Conservation (phyloP, 1,140 invertebrate genomes). For the Heterodera schachtii region DNA sequence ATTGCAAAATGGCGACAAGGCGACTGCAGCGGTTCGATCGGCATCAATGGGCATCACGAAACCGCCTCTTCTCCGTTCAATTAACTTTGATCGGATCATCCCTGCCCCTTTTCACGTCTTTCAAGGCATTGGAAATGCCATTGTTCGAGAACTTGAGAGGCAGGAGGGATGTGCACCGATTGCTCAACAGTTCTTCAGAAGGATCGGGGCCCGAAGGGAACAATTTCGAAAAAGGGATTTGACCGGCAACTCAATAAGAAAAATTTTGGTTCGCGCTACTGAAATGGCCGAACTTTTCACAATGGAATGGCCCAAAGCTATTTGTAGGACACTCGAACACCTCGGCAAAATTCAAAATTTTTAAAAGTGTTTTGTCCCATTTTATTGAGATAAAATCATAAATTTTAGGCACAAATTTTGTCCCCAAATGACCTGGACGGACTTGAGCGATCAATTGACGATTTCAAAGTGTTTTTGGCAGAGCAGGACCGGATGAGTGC, state of each 20-base stretch:
- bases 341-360: neutral
- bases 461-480: neutral
- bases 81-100: neutral
- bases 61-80: neutral
- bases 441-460: neutral
- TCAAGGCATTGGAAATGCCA: neutral
- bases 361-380: neutral
- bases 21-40: neutral
- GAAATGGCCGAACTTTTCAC: neutral
- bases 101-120: neutral
- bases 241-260: neutral
- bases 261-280: neutral
- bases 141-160: neutral
- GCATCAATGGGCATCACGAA: neutral
- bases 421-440: neutral
- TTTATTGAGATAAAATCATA: neutral
- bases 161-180: neutral
- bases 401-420: neutral
- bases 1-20: neutral
- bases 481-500: neutral
- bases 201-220: neutral
- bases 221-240: neutral
- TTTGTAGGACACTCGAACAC: neutral
- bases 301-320: too few relatives aligned
- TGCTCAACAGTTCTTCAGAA: neutral